Conservation (phyloP, 1,140 invertebrate species). For the Limonius californicus region DNA sequence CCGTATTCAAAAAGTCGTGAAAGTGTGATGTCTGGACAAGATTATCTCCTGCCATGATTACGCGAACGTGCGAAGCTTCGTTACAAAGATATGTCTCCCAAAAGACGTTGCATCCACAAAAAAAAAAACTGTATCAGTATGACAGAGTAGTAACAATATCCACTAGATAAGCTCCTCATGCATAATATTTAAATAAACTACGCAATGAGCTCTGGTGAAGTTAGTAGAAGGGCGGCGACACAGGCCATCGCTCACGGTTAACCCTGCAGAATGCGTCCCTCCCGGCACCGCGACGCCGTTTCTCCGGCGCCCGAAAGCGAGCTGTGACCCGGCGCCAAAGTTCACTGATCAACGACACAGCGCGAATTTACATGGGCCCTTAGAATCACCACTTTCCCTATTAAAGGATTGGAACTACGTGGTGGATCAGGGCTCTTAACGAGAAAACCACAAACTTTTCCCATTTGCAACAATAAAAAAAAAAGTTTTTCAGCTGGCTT, state of each 20-base stretch:
- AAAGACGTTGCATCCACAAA: too few species aligned
- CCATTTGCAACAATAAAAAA: too few species aligned
- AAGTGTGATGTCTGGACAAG: too few species aligned
- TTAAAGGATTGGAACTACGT: too few species aligned
- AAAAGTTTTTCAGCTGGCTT: too few species aligned
- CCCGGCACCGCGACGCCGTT: constrained; percentile 9
- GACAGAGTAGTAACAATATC: not conserved
- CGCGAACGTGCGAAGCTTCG: too few species aligned
- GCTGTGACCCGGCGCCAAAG: constrained; percentile 7
- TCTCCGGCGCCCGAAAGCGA: not conserved
- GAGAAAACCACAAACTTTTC: too few species aligned
- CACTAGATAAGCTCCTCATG: not conserved
- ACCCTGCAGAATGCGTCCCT: constrained; percentile 10
- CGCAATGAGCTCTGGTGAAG: constrained; percentile 1
- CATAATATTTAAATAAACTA: constrained; percentile 13
- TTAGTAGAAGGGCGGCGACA: constrained; percentile 12
- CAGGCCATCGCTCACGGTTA: constrained; percentile 10
- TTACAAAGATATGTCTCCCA: too few species aligned
- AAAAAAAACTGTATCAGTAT: too few species aligned
- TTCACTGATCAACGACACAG: constrained; percentile 8
- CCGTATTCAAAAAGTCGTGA: too few species aligned
- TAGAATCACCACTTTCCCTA: not conserved
- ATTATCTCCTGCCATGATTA: too few species aligned
- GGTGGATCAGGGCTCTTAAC: too few species aligned
- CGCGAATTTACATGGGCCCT: constrained; percentile 4